Conservation (phyloP, 2,888 invertebrate species). For the Anthoptus insignis region DNA sequence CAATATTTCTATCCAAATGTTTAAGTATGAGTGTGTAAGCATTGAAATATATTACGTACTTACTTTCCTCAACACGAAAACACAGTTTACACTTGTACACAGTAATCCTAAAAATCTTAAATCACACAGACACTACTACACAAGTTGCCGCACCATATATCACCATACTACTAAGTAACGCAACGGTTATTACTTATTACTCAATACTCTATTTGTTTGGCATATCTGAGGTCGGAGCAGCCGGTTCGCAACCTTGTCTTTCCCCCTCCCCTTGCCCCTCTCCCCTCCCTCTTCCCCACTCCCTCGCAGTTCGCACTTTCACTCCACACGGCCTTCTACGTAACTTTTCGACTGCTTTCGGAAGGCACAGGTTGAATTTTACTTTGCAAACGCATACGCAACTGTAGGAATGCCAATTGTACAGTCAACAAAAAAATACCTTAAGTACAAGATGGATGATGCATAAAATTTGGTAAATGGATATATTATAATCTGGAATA, state of each 20-base stretch:
- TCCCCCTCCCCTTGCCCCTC: conserved; percentile 56
- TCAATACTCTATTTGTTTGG: conserved; percentile 74
- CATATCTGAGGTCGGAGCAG: conserved; percentile 72
- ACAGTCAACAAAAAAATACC: background rate
- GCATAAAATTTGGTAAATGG: too few relatives aligned
- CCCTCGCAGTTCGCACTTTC: conserved; percentile 78
- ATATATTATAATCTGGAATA: too few relatives aligned
- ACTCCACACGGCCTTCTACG: conserved; percentile 67
- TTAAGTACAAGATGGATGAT: too few relatives aligned
- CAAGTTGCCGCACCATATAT: conserved; percentile 25
- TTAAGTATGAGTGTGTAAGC: too few relatives aligned
- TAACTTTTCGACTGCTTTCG: conserved; percentile 60
- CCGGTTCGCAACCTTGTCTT: conserved; percentile 81
- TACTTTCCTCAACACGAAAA: too few relatives aligned
- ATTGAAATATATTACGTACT: too few relatives aligned
- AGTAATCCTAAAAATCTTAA: too few relatives aligned
- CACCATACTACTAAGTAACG: conserved; percentile 61
- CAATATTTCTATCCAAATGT: too few relatives aligned
- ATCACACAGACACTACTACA: too few relatives aligned
- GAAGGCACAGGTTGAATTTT: conserved; percentile 42
- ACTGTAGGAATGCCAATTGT: conserved; percentile 12
- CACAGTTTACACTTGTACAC: too few relatives aligned
- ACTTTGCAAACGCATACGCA: conserved; percentile 34
- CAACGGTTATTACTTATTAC: conserved; percentile 80
- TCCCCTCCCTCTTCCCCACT: too few relatives aligned